These are phyloP conservation scores for Apoda limacodes DNA, from an alignment of 2,888 invertebrate genomes.

Conservation along the genomic window DNA sequence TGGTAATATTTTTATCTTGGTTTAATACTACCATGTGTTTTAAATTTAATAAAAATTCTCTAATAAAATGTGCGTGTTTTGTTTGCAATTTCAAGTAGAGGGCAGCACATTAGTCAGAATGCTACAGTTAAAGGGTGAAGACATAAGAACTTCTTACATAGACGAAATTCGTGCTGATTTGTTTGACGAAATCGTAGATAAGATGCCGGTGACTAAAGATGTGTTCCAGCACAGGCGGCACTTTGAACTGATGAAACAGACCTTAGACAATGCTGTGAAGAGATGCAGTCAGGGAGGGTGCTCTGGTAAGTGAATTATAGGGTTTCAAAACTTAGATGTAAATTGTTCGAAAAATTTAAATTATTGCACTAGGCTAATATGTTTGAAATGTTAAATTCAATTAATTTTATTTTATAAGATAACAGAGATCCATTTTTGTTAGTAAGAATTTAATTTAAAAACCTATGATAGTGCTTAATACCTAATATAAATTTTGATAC, in stretches of 20 bases:
- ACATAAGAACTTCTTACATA: constrained; percentile 20
- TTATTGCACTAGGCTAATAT: no score
- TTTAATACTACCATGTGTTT: constrained; percentile 4
- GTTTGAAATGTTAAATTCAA: no score
- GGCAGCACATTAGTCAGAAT: constrained; percentile 35
- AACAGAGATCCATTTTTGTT: no score
- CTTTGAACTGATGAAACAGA: constrained; percentile 36
- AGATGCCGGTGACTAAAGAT: constrained; percentile 33
- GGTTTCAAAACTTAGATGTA: no score
- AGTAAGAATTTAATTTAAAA: no score
- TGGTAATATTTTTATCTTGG: constrained; percentile 11
- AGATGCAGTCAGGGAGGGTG: constrained; percentile 41
- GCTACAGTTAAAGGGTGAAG: constrained; percentile 35
- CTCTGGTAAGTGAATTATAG: constrained; percentile 31
- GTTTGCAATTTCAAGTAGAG: constrained; percentile 27
- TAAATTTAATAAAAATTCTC: constrained; percentile 4
- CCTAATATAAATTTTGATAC: no score
- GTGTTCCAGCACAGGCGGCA: constrained; percentile 31
- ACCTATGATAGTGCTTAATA: no score
- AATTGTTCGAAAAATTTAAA: no score
- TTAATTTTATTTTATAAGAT: no score
- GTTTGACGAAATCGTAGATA: constrained; percentile 33
- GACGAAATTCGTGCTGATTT: constrained; percentile 29
- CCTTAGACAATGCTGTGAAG: constrained; percentile 27
- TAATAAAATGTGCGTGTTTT: no score